phyloP scores from a whole-genome alignment of 2,113 vertebrate species.

The Scytalopus superciliaris region DNA sequence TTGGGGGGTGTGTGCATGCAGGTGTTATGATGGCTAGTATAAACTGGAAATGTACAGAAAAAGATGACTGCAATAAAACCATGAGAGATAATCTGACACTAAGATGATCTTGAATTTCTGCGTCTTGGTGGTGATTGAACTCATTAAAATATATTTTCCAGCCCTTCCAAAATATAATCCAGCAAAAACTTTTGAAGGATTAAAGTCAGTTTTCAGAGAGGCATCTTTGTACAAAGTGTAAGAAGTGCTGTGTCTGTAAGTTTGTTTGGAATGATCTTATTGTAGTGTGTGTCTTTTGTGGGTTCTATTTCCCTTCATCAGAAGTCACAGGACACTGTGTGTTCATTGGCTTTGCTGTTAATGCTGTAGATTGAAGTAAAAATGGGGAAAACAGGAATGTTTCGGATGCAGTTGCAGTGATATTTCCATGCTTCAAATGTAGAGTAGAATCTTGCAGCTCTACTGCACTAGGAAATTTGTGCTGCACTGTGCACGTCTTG shows the following conservation, averaged over 20 bases:
- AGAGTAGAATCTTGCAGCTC: background rate
- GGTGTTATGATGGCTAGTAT: background rate
- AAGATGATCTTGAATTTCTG: background rate
- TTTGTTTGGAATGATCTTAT: background rate
- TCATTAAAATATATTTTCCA: background rate
- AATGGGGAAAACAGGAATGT: background rate
- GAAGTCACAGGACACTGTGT: background rate
- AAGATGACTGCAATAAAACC: background rate
- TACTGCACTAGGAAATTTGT: background rate
- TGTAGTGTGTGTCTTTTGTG: background rate
- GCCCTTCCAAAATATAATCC: background rate
- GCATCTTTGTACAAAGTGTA: background rate
- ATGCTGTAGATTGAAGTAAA: background rate
- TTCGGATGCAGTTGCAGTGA: background rate
- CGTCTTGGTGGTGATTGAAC: background rate
- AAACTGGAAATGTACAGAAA: background rate
- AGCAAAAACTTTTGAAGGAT: background rate
- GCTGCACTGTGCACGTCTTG: background rate
- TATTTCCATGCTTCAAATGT: background rate
- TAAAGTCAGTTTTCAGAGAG: background rate
- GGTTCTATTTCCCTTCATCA: background rate
- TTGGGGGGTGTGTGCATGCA: background rate
- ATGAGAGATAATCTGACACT: background rate
- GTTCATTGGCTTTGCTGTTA: background rate
- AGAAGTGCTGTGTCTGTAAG: background rate